Conservation (phyloP, 1,140 invertebrate species). For the Halictus rubicundus region DNA sequence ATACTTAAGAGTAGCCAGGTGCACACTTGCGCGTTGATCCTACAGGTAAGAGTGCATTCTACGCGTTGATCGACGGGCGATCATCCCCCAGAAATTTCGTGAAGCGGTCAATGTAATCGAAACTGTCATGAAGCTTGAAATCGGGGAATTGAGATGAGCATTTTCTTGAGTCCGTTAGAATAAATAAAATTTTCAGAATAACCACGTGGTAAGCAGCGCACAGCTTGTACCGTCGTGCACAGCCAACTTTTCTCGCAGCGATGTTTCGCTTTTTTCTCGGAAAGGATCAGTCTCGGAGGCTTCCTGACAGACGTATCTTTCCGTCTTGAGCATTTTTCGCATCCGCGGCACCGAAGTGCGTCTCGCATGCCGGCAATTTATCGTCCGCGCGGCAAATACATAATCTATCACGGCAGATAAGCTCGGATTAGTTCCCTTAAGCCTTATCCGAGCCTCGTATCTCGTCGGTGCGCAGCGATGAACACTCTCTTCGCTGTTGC, state of each 20-base stretch:
- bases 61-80: too few species aligned
- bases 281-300: not conserved
- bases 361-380: constrained; percentile 51
- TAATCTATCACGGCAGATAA: constrained; percentile 61
- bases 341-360: constrained; percentile 32
- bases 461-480: constrained; percentile 43
- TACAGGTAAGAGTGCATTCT: too few species aligned
- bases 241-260: not conserved
- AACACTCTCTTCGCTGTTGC: constrained; percentile 39
- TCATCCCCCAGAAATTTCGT: too few species aligned
- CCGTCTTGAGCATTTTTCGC: constrained; percentile 51
- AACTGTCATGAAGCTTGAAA: too few species aligned
- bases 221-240: too few species aligned
- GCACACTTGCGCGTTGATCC: too few species aligned
- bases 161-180: too few species aligned
- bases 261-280: not conserved
- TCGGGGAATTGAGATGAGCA: too few species aligned
- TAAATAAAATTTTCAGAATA: too few species aligned
- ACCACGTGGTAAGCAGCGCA: too few species aligned
- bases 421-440: constrained; percentile 54
- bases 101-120: too few species aligned
- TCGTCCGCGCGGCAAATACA: constrained; percentile 58
- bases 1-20: too few species aligned
- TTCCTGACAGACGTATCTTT: not conserved
- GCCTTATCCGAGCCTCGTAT: constrained; percentile 54